A percentile compares a stretch with the other conserved stretches of the same genome.
These are phyloP conservation scores for Diaprepes abbreviatus DNA, from an alignment of 2,888 invertebrate genomes.

Conservation along the genomic window DNA sequence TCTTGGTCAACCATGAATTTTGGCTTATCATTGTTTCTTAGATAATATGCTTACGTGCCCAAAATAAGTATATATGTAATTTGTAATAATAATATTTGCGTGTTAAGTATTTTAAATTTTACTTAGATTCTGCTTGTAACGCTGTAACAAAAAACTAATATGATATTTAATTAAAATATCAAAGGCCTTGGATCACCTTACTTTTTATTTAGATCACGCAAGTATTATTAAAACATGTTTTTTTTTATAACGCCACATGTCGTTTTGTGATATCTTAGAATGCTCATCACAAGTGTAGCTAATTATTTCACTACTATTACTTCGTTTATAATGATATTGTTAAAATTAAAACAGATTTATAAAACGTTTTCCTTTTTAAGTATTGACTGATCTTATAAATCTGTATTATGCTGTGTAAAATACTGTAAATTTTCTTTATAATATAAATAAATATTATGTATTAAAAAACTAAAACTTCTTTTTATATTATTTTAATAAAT, in stretches of 20 bases:
- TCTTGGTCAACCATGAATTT: too few species aligned
- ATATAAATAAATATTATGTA: slow-evolving; percentile 54
- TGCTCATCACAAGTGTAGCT: slow-evolving; percentile 64
- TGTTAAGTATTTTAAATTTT: too few species aligned
- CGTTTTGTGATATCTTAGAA: slow-evolving; percentile 66
- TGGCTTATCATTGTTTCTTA: too few species aligned
- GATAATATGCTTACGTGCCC: too few species aligned
- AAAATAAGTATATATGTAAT: too few species aligned
- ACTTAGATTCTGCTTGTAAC: too few species aligned
- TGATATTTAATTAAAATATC: background rate
- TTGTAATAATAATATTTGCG: too few species aligned
- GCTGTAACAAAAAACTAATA: background rate
- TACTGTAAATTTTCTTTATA: slow-evolving; percentile 59
- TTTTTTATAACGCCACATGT: slow-evolving; percentile 54
- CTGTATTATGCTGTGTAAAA: slow-evolving; percentile 57
- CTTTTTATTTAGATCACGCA: background rate
- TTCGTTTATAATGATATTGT: slow-evolving; percentile 35
- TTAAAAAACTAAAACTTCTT: slow-evolving; percentile 20
- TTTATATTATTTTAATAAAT: background rate
- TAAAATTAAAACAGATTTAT: slow-evolving; percentile 54
- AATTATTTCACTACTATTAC: slow-evolving; percentile 46
- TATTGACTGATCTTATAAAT: slow-evolving; percentile 58
- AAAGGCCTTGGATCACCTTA: background rate
- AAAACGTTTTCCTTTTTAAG: slow-evolving; percentile 54
- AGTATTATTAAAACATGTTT: slow-evolving; percentile 11